These are phyloP conservation scores for Antitype chi DNA, from an alignment of 2,888 invertebrate genomes.

Conservation along the genomic window DNA sequence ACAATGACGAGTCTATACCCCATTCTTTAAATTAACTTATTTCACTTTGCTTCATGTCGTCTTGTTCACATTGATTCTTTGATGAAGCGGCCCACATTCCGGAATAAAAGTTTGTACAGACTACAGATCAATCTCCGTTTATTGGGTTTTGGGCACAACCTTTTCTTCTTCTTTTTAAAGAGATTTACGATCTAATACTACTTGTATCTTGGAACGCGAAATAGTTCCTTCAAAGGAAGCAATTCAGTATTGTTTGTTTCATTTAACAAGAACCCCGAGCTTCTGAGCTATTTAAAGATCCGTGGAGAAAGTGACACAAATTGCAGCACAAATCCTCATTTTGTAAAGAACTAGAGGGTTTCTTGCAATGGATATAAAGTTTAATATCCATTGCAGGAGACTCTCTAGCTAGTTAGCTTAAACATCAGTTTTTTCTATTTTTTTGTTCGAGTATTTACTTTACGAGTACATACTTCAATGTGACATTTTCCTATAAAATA, in stretches of 20 bases:
- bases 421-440: constrained; percentile 11
- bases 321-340: constrained; percentile 34
- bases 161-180: constrained; percentile 12
- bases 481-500: not conserved
- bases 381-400: too few species aligned
- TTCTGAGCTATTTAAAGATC: constrained; percentile 32
- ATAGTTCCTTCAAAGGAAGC: constrained; percentile 23
- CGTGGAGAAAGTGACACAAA: constrained; percentile 19
- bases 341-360: not conserved
- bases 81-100: not conserved
- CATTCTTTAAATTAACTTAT: not conserved
- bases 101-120: not conserved
- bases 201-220: not conserved
- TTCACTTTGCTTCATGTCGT: not conserved
- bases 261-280: constrained; percentile 11
- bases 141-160: not conserved
- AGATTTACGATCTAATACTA: constrained; percentile 33
- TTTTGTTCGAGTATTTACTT: not conserved
- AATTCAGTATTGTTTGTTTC: constrained; percentile 33
- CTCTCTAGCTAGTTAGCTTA: too few species aligned
- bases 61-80: not conserved
- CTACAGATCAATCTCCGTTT: constrained; percentile 33
- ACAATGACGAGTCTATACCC: not conserved
- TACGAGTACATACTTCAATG: not conserved
- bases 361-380: not conserved